Evolutionary conservation across 2,113 vertebrate genomes (phyloP).

Genomic region (Larimichthys polyactis): DNA sequence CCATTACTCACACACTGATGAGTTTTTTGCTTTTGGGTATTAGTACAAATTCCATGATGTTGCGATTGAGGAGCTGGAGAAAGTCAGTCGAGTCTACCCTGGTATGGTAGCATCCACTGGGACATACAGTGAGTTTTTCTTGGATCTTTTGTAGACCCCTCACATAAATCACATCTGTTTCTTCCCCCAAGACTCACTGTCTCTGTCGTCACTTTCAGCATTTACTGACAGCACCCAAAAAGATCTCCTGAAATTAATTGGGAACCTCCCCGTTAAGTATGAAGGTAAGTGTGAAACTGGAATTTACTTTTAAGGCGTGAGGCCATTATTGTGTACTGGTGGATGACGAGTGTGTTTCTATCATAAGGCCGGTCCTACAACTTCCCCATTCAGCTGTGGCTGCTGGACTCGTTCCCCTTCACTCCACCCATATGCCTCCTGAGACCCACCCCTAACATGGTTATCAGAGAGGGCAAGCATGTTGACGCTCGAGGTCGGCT

Average conservation of each 20-base stretch:
- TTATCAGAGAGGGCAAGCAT: conserved; percentile 92
- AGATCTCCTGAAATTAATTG: conserved; percentile 91
- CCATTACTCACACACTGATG: neutral
- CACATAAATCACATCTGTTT: neutral
- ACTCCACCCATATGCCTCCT: conserved; percentile 94
- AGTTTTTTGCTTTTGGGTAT: neutral
- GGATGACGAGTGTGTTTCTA: neutral
- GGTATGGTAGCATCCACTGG: conserved; percentile 65
- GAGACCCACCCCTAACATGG: conserved; percentile 92
- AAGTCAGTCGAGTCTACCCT: conserved; percentile 72
- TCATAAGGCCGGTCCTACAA: conserved; percentile 91
- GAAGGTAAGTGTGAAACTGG: conserved; percentile 84
- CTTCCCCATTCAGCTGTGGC: conserved; percentile 93
- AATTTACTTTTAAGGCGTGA: neutral
- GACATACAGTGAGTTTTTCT: conserved; percentile 81
- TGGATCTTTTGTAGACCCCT: neutral
- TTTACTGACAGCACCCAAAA: conserved; percentile 94
- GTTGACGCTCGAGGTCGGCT: conserved; percentile 92
- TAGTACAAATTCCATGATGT: conserved; percentile 87
- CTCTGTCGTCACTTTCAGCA: conserved; percentile 81
- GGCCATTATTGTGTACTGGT: neutral
- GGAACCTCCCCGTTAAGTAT: conserved; percentile 91
- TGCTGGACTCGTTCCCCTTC: conserved; percentile 97
- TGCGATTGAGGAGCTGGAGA: conserved; percentile 82
- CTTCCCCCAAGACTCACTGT: too few species aligned